Base-by-base conservation (phyloP, 2,888 invertebrate genomes). In the Anthrax anthrax region DNA sequence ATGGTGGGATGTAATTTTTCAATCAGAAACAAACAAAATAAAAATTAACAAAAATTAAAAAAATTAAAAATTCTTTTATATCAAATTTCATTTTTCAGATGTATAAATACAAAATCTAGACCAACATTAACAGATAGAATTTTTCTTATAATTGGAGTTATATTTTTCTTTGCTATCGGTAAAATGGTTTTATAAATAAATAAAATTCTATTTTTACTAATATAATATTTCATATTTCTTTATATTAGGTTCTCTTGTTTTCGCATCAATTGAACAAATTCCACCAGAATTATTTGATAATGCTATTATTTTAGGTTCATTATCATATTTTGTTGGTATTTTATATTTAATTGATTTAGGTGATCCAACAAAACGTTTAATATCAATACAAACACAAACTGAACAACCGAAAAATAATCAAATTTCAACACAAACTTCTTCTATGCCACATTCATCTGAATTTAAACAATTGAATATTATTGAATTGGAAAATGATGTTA, bases 81-180 rank as follows among this genome's bases (percentile, higher is more conserved):
- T n/a, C n/a, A n/a, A n/a, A n/a, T n/a, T 40, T 5, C 8, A 12
- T 23, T 38, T 47, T 49, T 43, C 44, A 56, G 56, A 43, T 54
- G 51, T 39, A 52, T 55, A 39, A 54, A 56, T 46, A 37, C 52
- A 29, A 53, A 44, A 44, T 49, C 50, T 23, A 47, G 48, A 36
- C 55, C 56, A 37, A 47, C 48, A 4, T 39, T 52, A 16, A 49
- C 49, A 6, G 56, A 56, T 40, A 56, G 55, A 52, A 53, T 55
- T 18, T 54, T 56, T 39, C 29, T 56, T 9, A 43, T 45, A 5
- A 51, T 55, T 42, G 56, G 56, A 18, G 50, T 54, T 47, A 37
- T 56, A 23, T 52, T 54, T 40, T 55, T 55, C 40, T 51, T 55
- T 50, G 52, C 53, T 13, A 52, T 55, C 47, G 56, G 55, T 55